Percentiles rank a stretch among this genome's conserved stretches.
These are phyloP conservation scores for Neocrepidodera transversa DNA, from an alignment of 2,888 invertebrate species.

Conservation along the genomic window DNA sequence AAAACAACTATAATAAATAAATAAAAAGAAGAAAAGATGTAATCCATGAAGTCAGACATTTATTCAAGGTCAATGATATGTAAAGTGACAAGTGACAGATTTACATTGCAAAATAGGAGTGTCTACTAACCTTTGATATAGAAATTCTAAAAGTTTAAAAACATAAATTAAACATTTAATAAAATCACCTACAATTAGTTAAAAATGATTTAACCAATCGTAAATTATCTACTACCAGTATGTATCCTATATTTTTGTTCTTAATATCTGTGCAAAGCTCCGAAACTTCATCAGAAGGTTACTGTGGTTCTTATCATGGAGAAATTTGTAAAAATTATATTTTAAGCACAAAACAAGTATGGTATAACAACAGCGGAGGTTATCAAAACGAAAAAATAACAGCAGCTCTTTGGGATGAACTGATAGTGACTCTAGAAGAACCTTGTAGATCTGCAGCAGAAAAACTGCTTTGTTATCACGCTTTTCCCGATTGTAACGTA, in stretches of 20 bases:
- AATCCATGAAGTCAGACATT: no score
- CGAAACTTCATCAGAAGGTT: constrained; percentile 61
- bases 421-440: constrained; percentile 79
- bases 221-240: background rate
- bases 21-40: no score
- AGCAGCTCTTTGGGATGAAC: constrained; percentile 83
- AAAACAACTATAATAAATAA: no score
- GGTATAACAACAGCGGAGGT: constrained; percentile 72
- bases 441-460: constrained; percentile 89
- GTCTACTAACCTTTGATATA: no score
- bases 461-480: constrained; percentile 89
- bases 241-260: constrained; percentile 32
- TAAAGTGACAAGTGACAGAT: no score
- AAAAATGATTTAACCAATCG: constrained; percentile 13
- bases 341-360: constrained; percentile 62
- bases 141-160: constrained; percentile 3
- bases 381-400: constrained; percentile 87
- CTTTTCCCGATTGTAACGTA: constrained; percentile 79
- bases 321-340: constrained; percentile 65
- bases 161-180: background rate
- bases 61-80: no score
- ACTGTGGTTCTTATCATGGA: constrained; percentile 88
- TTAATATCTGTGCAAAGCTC: constrained; percentile 26
- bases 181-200: background rate
- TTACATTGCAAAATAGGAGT: no score